phyloP scores from a whole-genome alignment of 2,113 vertebrate species.

The Piprites chloris region DNA sequence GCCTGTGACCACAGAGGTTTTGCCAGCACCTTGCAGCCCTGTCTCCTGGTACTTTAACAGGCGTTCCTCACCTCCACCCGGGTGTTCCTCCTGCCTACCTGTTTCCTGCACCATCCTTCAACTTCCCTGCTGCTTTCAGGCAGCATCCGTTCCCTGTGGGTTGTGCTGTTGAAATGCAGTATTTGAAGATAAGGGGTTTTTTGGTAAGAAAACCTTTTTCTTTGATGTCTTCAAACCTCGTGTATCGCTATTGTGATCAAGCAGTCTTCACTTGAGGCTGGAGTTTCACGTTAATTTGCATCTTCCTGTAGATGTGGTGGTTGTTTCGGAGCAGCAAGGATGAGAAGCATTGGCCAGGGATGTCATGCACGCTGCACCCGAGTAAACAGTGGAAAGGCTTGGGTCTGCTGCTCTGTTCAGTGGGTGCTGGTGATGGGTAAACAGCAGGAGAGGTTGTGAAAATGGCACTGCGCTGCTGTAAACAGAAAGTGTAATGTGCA shows the following conservation, averaged over 20 bases:
- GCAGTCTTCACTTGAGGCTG: neutral
- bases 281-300: neutral
- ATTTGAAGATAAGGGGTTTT: neutral
- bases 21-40: neutral
- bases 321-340: neutral
- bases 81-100: neutral
- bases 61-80: neutral
- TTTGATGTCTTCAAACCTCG: neutral
- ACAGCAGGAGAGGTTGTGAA: neutral
- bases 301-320: neutral
- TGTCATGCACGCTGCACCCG: rapidly evolving
- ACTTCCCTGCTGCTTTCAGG: neutral
- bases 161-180: neutral
- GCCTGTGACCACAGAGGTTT: neutral
- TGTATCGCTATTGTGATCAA: neutral
- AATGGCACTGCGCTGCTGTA: neutral
- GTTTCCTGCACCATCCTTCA: neutral
- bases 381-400: neutral
- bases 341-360: neutral
- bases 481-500: neutral
- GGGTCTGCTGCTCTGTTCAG: neutral
- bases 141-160: neutral
- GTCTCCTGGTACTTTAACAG: neutral
- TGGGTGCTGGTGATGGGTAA: neutral
- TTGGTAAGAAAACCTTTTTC: neutral